Evolutionary conservation across 2,888 invertebrate species (phyloP), one percentile per base, ranked within the genome.

Genomic region (Leptogaster cylindrica): DNA sequence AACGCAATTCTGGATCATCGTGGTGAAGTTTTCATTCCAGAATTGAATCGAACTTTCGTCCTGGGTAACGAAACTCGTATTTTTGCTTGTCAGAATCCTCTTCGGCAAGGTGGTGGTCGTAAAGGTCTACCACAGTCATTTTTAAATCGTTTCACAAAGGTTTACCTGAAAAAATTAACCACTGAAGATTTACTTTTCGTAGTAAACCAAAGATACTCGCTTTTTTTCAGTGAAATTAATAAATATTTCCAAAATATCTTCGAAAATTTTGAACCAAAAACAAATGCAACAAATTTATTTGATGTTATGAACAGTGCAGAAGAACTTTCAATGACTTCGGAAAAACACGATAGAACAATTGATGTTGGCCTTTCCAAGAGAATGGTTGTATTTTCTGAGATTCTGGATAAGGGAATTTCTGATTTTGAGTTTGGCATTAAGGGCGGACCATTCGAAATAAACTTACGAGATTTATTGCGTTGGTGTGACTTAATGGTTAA

Each of bases 1-100:
- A 99, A 99, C 78, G 98, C 99, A 0, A 97, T 98, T 76, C 85
- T 99, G 66, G 99, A 99, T 84, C 99, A 99, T 78, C 86, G 99
- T 74, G 95, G 95, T 0, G 95, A 97, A 82, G 89, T 99, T 18
- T 99, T 87, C 77, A 91, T 99, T 67, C 96, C 99, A 0, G 99
- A 99, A 82, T 83, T 99, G 8, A 93, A 91, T 51, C 89, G 87
- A 79, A 90, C 90, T 0, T 98, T 98, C 77, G 83, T 85, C 69
- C 87, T 97, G 0, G 88, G 85, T 76, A 79, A 82, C 66, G 85
- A 87, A 73, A 97, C 97, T 0, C 88, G 92, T 73, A 85, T 99
- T 55, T 99, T 99, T 79, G 99, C 93, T 0, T 97, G 97, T 76
- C 99, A 99, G 82, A 99, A 99, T 84, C 99, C 99, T 0, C 82